phyloP scores from a whole-genome alignment of 2,797 vertebrate species.

The Liasis olivaceus region DNA sequence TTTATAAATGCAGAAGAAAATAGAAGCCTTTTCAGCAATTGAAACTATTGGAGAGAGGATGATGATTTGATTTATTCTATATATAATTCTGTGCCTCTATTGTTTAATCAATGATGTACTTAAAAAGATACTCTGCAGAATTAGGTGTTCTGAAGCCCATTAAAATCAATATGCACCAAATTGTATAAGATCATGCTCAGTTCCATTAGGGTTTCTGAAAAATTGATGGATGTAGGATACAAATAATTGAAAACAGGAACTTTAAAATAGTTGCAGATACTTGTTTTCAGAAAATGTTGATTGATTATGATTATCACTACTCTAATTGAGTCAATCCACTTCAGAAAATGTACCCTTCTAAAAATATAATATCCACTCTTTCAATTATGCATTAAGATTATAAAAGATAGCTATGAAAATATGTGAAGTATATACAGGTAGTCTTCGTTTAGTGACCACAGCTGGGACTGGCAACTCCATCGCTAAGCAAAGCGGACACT shows the following conservation, averaged over 20 bases:
- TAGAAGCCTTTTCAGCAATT: not conserved
- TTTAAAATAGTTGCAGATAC: constrained; percentile 2
- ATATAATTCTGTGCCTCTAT: not conserved
- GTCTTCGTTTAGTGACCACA: not conserved
- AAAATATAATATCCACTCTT: not conserved
- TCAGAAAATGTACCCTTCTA: not conserved
- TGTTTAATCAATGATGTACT: constrained; percentile 27
- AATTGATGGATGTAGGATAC: not conserved
- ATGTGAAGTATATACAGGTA: not conserved
- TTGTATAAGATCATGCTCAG: not conserved
- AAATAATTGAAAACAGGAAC: constrained; percentile 24
- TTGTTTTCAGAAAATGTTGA: constrained; percentile 1
- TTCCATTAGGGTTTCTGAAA: not conserved
- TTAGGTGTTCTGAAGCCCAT: not conserved
- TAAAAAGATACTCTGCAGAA: not conserved
- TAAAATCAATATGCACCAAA: not conserved
- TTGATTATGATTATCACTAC: not conserved
- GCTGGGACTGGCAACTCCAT: not conserved
- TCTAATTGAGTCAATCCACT: not conserved
- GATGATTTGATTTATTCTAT: constrained; percentile 8
- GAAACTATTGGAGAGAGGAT: constrained; percentile 10
- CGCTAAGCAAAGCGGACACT: no score
- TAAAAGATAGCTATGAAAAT: constrained; percentile 3
- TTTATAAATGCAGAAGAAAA: constrained; percentile 47
- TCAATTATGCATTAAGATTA: not conserved